Evolutionary conservation across 2,797 vertebrate genomes (phyloP).

Genomic region (Characodon lateralis): DNA sequence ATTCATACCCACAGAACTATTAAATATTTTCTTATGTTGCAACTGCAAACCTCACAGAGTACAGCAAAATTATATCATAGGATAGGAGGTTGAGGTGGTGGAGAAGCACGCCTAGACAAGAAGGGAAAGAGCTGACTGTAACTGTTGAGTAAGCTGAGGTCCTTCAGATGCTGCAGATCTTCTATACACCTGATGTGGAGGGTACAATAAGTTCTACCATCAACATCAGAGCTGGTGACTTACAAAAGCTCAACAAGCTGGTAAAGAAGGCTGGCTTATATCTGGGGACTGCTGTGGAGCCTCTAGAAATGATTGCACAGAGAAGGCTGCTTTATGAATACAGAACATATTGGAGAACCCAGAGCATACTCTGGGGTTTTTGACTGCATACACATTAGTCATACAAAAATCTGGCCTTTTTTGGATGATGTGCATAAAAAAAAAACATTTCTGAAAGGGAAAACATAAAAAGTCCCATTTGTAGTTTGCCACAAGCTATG

Average conservation of each 20-base stretch:
- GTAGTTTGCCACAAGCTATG: not conserved
- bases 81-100: not conserved
- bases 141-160: not conserved
- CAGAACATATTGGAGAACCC: not conserved
- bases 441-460: not conserved
- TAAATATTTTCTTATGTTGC: not conserved
- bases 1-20: not conserved
- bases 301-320: not conserved
- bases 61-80: not conserved
- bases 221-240: not conserved
- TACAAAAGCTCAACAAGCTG: not conserved
- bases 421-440: not conserved
- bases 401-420: not conserved
- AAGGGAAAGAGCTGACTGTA: not conserved
- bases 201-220: not conserved
- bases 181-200: not conserved
- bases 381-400: not conserved
- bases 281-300: not conserved
- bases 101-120: not conserved
- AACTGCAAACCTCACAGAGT: not conserved
- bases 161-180: not conserved
- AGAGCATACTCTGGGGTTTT: not conserved
- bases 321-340: not conserved
- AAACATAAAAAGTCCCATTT: not conserved
- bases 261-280: not conserved